A percentile compares a stretch with the other conserved stretches of the same genome.
phyloP scores from a whole-genome alignment of 1,140 invertebrate species.

The Eriosoma lanigerum region DNA sequence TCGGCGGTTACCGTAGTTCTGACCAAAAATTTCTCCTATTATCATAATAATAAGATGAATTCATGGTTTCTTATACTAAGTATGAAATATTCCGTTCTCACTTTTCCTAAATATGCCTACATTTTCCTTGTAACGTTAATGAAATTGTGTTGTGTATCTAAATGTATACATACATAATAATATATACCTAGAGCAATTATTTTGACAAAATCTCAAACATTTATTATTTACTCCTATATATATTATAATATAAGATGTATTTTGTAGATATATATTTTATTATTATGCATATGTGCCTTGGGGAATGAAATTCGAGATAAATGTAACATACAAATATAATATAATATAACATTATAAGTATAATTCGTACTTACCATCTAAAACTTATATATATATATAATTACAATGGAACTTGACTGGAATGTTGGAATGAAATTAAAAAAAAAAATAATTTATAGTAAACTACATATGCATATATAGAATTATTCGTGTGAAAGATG shows the following conservation, averaged over 20 bases:
- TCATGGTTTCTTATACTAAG: neutral
- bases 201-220: slow-evolving; percentile 36
- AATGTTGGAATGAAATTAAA: too few relatives aligned
- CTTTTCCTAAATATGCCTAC: too few relatives aligned
- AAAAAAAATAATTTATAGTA: too few relatives aligned
- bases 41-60: slow-evolving; percentile 20
- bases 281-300: neutral
- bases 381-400: neutral
- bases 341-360: too few relatives aligned
- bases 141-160: neutral
- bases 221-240: too few relatives aligned
- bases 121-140: neutral
- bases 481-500: too few relatives aligned
- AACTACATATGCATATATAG: too few relatives aligned
- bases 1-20: slow-evolving; percentile 35
- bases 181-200: neutral
- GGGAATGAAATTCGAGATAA: neutral
- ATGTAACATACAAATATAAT: neutral
- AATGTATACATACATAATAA: too few relatives aligned
- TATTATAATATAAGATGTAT: too few relatives aligned
- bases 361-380: too few relatives aligned
- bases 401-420: neutral
- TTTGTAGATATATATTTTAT: neutral
- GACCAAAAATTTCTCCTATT: neutral
- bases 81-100: too few relatives aligned